Base-by-base conservation (phyloP, 2,113 vertebrate genomes). In the Reinhardtius hippoglossoides region DNA sequence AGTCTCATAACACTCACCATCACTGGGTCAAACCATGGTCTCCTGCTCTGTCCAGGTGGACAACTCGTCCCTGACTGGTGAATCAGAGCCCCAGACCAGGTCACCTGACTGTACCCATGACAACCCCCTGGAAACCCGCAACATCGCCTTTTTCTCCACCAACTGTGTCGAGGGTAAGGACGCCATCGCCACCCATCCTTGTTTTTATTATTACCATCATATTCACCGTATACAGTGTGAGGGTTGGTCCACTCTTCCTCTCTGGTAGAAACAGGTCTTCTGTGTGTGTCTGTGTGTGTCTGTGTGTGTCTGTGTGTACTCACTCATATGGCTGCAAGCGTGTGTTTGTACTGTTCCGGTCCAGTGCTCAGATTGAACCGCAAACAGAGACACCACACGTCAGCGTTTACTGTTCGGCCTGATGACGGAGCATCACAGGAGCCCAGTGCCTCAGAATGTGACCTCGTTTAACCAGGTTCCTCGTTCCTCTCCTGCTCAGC, bases 71-170 rank as follows among this genome's bases (percentile, higher is more conserved):
- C 92, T 97, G 82, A 97, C 96, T 0, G 96, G 96, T 0, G 96
- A 97, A 83, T 96, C 96, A 2, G 96, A 97, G 64, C 96, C 96
- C 12, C 96, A 97, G 94, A 96, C 95, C 46, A 93, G 96, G 86
- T 97, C 96, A 72, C 95, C 96, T 18, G 96, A 97, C 93, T 95
- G 95, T 75, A 97, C 96, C 9, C 96, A 97, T 8, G 96, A 97
- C 92, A 97, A 97, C 91, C 96, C 96, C 15, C 88, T 97, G 91
- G 96, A 97, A 87, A 97, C 96, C 20, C 94, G 96, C 14, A 97
- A 97, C 88, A 95, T 97, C 18, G 94, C 96, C 75, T 97, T 97
- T 90, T 97, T 97, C 82, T 97, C 96, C 74, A 97, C 96, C 82
- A 97, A 97, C 95, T 97, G 96, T 3, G 96, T 97, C 0, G 95